Conservation (phyloP, 2,113 vertebrate genomes). For the Gulo gulo region DNA sequence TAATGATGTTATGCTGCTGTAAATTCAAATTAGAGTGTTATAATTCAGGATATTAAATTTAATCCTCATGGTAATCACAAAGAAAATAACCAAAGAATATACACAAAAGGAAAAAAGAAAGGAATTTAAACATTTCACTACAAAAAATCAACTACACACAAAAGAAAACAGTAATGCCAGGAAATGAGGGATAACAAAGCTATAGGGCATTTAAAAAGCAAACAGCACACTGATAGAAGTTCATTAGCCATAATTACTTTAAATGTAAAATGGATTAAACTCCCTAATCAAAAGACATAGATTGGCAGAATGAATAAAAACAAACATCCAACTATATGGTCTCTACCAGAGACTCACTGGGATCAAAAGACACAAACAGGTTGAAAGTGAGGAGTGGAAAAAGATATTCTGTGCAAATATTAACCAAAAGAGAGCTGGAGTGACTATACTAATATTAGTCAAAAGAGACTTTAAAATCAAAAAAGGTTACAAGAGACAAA, state of each 20-base stretch:
- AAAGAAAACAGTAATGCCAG: not conserved
- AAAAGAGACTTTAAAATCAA: not conserved
- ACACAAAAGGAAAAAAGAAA: not conserved
- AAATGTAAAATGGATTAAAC: not conserved
- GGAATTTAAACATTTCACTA: not conserved
- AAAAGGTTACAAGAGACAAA: not conserved
- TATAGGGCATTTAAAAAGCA: not conserved
- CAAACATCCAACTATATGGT: not conserved
- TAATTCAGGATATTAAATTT: not conserved
- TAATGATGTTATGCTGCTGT: not conserved
- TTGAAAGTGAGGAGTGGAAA: not conserved
- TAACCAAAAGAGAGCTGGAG: not conserved
- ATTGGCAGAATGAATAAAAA: not conserved
- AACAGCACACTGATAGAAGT: not conserved
- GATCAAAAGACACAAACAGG: not conserved
- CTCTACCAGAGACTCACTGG: not conserved
- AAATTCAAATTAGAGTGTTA: not conserved
- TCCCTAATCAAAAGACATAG: not conserved
- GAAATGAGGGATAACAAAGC: not conserved
- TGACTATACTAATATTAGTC: not conserved
- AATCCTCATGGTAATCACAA: not conserved
- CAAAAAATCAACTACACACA: not conserved
- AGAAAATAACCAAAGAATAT: not conserved
- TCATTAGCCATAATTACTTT: not conserved
- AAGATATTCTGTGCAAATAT: not conserved